A percentile compares a stretch with the other conserved stretches of the same genome.
Evolutionary conservation across 2,113 vertebrate species (phyloP).

Genomic region (Colinus virginianus): DNA sequence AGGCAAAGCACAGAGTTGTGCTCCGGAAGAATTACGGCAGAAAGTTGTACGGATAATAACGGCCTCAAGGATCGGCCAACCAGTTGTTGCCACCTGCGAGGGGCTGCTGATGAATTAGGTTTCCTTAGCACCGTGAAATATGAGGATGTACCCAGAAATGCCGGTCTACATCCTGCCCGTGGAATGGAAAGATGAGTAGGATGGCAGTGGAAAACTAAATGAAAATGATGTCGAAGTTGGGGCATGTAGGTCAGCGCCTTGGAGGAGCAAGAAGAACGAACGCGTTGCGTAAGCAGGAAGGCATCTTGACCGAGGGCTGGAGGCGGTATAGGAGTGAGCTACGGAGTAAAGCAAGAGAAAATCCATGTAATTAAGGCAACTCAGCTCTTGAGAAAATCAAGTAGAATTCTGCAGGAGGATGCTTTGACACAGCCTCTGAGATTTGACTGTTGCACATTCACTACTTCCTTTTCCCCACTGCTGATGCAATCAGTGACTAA

Average conservation of each 20-base stretch:
- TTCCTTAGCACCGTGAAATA: neutral
- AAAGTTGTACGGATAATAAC: neutral
- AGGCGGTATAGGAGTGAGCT: neutral
- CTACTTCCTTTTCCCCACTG: neutral
- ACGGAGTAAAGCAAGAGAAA: neutral
- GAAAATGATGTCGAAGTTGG: neutral
- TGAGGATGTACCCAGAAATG: neutral
- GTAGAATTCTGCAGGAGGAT: neutral
- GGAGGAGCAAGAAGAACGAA: neutral
- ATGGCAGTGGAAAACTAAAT: neutral
- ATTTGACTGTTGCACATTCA: neutral
- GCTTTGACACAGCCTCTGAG: neutral
- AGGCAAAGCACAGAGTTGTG: neutral
- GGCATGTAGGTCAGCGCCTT: fast-evolving
- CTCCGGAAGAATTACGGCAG: neutral
- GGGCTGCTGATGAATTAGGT: neutral
- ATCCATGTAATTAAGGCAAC: neutral
- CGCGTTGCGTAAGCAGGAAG: neutral
- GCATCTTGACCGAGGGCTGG: neutral
- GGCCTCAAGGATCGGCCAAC: neutral
- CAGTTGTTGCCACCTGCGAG: neutral
- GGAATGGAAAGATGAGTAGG: neutral
- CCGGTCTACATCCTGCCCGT: neutral
- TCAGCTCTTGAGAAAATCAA: neutral
- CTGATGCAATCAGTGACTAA: neutral